phyloP scores from a whole-genome alignment of 2,888 invertebrate genomes.

The Chrysina gloriosa region DNA sequence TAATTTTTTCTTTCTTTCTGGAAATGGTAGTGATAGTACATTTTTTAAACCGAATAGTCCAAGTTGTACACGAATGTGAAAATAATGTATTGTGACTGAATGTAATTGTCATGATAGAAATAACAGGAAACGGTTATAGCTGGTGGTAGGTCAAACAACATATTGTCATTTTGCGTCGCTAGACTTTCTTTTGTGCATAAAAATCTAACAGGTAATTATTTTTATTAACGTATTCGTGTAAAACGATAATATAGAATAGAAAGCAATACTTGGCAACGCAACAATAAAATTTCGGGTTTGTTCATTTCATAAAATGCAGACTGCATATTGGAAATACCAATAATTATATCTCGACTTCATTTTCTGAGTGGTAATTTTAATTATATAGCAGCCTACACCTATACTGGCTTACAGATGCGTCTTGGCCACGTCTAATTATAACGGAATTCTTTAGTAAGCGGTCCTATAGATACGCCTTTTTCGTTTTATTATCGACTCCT shows the following conservation, averaged over 20 bases:
- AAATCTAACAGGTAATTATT: neutral
- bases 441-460: conserved; percentile 18
- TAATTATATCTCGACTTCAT: conserved; percentile 6
- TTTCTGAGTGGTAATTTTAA: conserved; percentile 15
- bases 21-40: too few relatives aligned
- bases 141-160: too few relatives aligned
- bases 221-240: too few relatives aligned
- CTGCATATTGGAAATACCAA: neutral
- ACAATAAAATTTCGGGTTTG: neutral
- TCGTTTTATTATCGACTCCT: conserved; percentile 7
- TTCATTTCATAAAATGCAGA: neutral
- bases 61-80: too few relatives aligned
- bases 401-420: conserved; percentile 8
- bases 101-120: too few relatives aligned
- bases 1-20: too few relatives aligned
- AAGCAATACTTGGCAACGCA: too few relatives aligned
- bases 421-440: conserved; percentile 23
- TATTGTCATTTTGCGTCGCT: too few relatives aligned
- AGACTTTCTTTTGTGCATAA: neutral
- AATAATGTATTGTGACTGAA: too few relatives aligned
- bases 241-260: neutral
- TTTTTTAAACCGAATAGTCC: too few relatives aligned
- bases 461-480: neutral
- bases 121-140: too few relatives aligned
- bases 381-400: neutral